Evolutionary conservation across 2,797 vertebrate species (phyloP), one percentile per base, ranked within the genome.

Genomic region (Tadarida brasiliensis): DNA sequence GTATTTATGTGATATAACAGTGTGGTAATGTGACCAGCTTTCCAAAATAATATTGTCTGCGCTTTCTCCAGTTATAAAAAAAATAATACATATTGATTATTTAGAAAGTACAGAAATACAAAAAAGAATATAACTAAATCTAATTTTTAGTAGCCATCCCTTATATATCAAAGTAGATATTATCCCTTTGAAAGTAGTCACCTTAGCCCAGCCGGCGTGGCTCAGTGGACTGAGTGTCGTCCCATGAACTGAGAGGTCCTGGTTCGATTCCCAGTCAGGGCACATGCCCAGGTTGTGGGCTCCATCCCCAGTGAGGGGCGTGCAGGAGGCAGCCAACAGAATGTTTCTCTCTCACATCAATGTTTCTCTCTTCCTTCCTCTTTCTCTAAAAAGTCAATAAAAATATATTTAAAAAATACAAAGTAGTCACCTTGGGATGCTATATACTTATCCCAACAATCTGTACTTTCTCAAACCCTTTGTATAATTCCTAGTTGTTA

Each of bases 31-130:
- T 57, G 51, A 68, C 16, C 20, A 78, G 44, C 11, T 87, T 94
- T 96, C 61, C 47, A 81, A 96, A 83, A 61, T 77, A 81, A 16
- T 81, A 77, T 80, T 80, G 87, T 44, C 44, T 74, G 14, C 2
- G 10, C 28, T 51, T 73, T 59, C 17, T 77, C 26, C 10, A 20
- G 4, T 67, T 90, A 90, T 30, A 88, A 88, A 68, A 88, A 68
- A 78, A 90, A 68, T 33, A 83, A 44, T 57, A 56, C 19, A 22
- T 82, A 19, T 71, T 71, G 22, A 85, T 51, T 68, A 2, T 44
- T 89, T 89, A 49, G 17, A 90, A 86, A 94, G 33, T 33, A 90
- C 3, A 74, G 22, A 83, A 86, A 92, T 81, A 9, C 3, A 51
- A 47, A 83, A 83, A 71, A 83, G 71, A 80, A 71, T 22, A 82